phyloP scores from a whole-genome alignment of 1,140 invertebrate species.

The Eubasilissa regina region DNA sequence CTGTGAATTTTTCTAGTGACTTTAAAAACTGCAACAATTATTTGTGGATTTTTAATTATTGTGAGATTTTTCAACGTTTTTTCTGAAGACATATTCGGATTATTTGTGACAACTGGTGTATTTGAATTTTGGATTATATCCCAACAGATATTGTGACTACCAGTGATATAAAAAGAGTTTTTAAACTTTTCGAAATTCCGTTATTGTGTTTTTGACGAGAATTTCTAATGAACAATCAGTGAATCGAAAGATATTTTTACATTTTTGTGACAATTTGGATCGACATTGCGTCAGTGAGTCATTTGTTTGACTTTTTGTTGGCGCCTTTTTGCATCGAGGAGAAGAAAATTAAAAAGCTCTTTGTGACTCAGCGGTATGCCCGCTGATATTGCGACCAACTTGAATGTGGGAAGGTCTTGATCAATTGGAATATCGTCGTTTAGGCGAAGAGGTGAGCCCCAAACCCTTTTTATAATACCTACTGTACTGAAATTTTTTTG shows the following conservation, averaged over 20 bases:
- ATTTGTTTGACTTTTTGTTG: neutral
- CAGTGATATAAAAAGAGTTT: constrained; percentile 6
- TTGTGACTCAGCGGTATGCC: constrained; percentile 31
- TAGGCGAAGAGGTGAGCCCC: constrained; percentile 26
- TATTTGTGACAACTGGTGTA: too few species aligned
- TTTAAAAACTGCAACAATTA: too few species aligned
- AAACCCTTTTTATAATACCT: neutral
- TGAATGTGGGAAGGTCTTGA: constrained; percentile 39
- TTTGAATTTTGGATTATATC: too few species aligned
- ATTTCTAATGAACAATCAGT: neutral
- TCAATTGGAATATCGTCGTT: constrained; percentile 22
- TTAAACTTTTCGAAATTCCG: neutral
- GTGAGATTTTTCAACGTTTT: too few species aligned
- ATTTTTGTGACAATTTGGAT: constrained; percentile 22
- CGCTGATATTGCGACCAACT: constrained; percentile 32
- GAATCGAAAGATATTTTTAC: neutral
- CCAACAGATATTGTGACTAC: neutral
- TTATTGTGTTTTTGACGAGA: neutral
- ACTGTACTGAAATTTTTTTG: neutral
- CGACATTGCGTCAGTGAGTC: constrained; percentile 9
- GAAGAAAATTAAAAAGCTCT: neutral
- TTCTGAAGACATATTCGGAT: too few species aligned
- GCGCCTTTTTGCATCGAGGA: neutral
- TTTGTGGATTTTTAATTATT: too few species aligned
- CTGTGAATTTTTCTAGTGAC: too few species aligned